A percentile compares a stretch with the other conserved stretches of the same genome.
phyloP scores from a whole-genome alignment of 2,888 invertebrate genomes.

The Baronia brevicornis region DNA sequence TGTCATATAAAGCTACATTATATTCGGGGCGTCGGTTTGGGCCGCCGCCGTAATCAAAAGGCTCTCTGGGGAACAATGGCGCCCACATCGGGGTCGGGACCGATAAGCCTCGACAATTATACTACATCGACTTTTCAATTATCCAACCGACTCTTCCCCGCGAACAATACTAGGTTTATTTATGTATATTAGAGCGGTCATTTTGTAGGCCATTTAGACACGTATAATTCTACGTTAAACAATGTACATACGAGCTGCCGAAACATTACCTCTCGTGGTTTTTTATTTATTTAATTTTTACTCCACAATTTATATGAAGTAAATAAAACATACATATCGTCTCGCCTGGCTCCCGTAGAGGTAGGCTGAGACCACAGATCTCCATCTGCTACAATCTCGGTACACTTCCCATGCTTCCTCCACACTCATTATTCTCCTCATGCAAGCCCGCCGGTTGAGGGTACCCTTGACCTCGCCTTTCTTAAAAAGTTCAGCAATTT shows the following conservation, averaged over 20 bases:
- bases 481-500: too few species aligned
- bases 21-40: constrained; percentile 57
- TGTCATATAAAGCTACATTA: constrained; percentile 70
- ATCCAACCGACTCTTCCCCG: constrained; percentile 63
- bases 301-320: too few species aligned
- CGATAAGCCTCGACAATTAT: constrained; percentile 75
- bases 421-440: too few species aligned
- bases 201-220: constrained; percentile 59
- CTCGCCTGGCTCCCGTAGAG: too few species aligned
- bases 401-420: too few species aligned
- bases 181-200: constrained; percentile 71
- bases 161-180: constrained; percentile 70
- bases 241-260: constrained; percentile 24
- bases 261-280: constrained; percentile 3
- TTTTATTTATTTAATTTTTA: constrained; percentile 9
- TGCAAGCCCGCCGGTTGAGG: too few species aligned
- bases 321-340: too few species aligned
- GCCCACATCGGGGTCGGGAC: constrained; percentile 68
- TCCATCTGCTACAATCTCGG: too few species aligned
- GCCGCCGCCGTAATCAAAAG: constrained; percentile 68
- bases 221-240: constrained; percentile 36
- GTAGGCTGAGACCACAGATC: too few species aligned
- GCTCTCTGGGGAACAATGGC: constrained; percentile 72
- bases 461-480: too few species aligned
- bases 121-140: constrained; percentile 76